These are phyloP conservation scores for Sinocyclocheilus anophthalmus DNA, from an alignment of 2,113 vertebrate species.

Conservation along the genomic window DNA sequence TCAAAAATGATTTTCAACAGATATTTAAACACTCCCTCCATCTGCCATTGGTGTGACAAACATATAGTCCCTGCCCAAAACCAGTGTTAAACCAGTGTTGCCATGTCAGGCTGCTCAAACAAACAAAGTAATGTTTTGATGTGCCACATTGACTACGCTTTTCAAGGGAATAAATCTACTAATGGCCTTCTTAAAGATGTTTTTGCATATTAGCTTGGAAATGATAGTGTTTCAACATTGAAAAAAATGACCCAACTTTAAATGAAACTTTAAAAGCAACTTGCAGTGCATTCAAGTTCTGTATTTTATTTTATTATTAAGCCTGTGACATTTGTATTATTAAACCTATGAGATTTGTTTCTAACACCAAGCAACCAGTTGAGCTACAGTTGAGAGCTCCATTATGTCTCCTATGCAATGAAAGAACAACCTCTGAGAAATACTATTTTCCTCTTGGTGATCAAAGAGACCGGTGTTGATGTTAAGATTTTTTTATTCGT, in stretches of 20 bases:
- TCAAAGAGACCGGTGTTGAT: constrained; percentile 64
- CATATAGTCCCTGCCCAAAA: neutral
- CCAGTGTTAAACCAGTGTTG: neutral
- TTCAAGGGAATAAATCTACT: neutral
- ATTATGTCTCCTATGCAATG: neutral
- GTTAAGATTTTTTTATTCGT: constrained; percentile 45
- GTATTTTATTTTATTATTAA: neutral
- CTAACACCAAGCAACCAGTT: neutral
- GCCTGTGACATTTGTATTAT: neutral
- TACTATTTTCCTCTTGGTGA: neutral
- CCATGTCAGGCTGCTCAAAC: neutral
- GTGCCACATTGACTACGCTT: neutral
- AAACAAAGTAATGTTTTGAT: neutral
- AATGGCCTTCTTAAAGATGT: neutral
- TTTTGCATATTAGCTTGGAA: neutral
- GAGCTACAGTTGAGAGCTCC: neutral
- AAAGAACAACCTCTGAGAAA: neutral
- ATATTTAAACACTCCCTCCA: neutral
- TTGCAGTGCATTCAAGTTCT: neutral
- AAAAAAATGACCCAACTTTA: neutral
- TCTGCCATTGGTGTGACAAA: neutral
- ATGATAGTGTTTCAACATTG: neutral
- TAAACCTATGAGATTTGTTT: neutral
- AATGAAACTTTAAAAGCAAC: neutral
- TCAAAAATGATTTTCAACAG: neutral